phyloP scores from a whole-genome alignment of 1,140 invertebrate genomes.

The Leptopilina clavipes region DNA sequence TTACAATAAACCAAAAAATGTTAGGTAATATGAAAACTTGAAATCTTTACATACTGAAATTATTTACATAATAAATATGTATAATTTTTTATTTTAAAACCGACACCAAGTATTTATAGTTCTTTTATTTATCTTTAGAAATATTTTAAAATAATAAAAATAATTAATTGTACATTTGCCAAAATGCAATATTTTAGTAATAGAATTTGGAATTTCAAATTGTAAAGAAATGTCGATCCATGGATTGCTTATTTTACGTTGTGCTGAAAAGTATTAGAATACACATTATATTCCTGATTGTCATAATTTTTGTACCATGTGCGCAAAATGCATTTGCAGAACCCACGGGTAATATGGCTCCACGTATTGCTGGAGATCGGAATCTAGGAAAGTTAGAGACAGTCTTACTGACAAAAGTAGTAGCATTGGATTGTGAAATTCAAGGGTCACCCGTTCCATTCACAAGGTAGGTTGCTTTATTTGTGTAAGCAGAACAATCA shows the following conservation, averaged over 20 bases:
- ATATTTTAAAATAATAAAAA: too few relatives aligned
- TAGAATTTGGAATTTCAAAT: too few relatives aligned
- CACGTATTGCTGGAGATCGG: slow-evolving; percentile 79
- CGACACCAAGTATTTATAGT: too few relatives aligned
- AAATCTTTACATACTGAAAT: too few relatives aligned
- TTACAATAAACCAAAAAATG: too few relatives aligned
- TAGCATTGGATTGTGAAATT: slow-evolving; percentile 78
- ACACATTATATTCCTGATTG: neutral
- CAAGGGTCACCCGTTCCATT: slow-evolving; percentile 80
- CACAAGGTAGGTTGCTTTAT: slow-evolving; percentile 75
- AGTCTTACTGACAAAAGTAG: slow-evolving; percentile 75
- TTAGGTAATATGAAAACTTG: too few relatives aligned
- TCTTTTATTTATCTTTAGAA: too few relatives aligned
- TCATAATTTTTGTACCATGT: neutral
- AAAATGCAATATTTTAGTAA: too few relatives aligned
- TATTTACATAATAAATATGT: too few relatives aligned
- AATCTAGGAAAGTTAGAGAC: slow-evolving; percentile 82
- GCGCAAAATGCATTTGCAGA: slow-evolving; percentile 74
- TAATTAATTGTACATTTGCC: too few relatives aligned
- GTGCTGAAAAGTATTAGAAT: neutral
- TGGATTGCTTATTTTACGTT: neutral
- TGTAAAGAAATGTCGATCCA: too few relatives aligned
- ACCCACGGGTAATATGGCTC: slow-evolving; percentile 81
- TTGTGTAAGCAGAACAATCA: slow-evolving; percentile 23
- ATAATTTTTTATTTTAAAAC: too few relatives aligned